Evolutionary conservation across 1,140 invertebrate genomes (phyloP).

Genomic region (Adoxophyes honmai): DNA sequence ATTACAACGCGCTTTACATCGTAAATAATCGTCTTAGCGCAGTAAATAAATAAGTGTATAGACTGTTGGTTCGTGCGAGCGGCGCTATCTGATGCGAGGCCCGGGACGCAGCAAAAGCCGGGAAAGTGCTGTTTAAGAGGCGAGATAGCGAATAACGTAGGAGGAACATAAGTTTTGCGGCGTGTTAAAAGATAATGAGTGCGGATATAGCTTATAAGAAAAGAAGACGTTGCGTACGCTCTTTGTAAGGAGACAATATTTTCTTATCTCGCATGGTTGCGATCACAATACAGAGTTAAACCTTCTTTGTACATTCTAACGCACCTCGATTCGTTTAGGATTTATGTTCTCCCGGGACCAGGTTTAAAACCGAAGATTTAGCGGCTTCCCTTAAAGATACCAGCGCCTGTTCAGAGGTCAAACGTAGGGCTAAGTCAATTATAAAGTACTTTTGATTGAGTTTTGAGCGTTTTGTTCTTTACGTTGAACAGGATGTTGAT

Average conservation of each 20-base stretch:
- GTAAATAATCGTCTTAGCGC: conserved; percentile 70
- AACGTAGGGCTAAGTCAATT: conserved; percentile 42
- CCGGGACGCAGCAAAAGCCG: conserved; percentile 47
- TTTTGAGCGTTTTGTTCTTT: conserved; percentile 33
- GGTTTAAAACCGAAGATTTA: conserved; percentile 61
- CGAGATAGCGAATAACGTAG: conserved; percentile 58
- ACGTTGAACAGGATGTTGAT: conserved; percentile 32
- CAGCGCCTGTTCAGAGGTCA: conserved; percentile 52
- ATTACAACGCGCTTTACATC: conserved; percentile 57
- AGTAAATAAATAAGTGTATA: conserved; percentile 70
- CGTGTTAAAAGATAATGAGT: conserved; percentile 68
- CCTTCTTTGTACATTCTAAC: conserved; percentile 48
- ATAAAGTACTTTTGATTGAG: conserved; percentile 52
- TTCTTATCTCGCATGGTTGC: conserved; percentile 44
- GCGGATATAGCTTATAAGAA: conserved; percentile 53
- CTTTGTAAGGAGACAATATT: conserved; percentile 52
- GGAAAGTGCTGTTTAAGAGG: conserved; percentile 61
- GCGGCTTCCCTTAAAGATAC: conserved; percentile 43
- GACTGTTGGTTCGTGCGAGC: conserved; percentile 49
- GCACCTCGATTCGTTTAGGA: conserved; percentile 52
- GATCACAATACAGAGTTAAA: conserved; percentile 35
- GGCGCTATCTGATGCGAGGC: conserved; percentile 60
- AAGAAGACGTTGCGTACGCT: conserved; percentile 45
- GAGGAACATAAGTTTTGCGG: conserved; percentile 56
- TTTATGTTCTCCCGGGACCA: conserved; percentile 54